phyloP scores from a whole-genome alignment of 2,113 vertebrate species.

The Tyrannus savana region DNA sequence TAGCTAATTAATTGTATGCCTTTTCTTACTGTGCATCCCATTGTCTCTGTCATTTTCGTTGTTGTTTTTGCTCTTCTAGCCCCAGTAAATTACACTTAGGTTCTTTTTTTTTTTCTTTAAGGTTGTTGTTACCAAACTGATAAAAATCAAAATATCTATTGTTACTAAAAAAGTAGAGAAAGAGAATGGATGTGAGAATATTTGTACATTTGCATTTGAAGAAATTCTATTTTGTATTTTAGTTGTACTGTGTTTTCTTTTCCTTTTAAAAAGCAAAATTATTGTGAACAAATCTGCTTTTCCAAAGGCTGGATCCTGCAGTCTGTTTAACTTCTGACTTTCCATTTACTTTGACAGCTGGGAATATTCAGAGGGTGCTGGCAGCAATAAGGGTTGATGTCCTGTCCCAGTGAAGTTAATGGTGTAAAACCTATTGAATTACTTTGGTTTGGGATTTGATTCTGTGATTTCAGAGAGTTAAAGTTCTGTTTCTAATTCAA shows the following conservation, averaged over 20 bases:
- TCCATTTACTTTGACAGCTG: slow-evolving; percentile 10
- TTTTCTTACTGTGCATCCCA: slow-evolving; percentile 39
- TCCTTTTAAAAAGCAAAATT: not conserved
- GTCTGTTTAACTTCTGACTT: slow-evolving; percentile 6
- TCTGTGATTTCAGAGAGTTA: not conserved
- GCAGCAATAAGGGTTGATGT: not conserved
- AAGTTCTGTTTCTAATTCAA: not conserved
- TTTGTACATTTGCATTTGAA: slow-evolving; percentile 39
- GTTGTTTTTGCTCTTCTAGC: slow-evolving; percentile 20
- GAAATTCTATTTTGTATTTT: slow-evolving; percentile 33
- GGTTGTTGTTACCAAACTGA: not conserved
- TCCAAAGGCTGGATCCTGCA: slow-evolving; percentile 2
- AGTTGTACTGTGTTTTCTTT: slow-evolving; percentile 1
- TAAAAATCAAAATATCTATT: slow-evolving; percentile 27
- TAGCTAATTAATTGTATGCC: slow-evolving; percentile 27
- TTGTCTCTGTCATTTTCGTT: slow-evolving; percentile 63
- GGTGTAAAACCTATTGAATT: not conserved
- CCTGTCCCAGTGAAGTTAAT: not conserved
- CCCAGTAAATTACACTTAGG: not conserved
- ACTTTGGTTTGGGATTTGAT: not conserved
- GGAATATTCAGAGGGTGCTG: not conserved
- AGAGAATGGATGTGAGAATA: not conserved
- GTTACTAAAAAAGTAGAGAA: not conserved
- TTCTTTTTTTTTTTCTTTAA: not conserved
- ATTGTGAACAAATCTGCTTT: slow-evolving; percentile 5